phyloP scores from a whole-genome alignment of 2,113 vertebrate genomes.

The Hassar affinis region DNA sequence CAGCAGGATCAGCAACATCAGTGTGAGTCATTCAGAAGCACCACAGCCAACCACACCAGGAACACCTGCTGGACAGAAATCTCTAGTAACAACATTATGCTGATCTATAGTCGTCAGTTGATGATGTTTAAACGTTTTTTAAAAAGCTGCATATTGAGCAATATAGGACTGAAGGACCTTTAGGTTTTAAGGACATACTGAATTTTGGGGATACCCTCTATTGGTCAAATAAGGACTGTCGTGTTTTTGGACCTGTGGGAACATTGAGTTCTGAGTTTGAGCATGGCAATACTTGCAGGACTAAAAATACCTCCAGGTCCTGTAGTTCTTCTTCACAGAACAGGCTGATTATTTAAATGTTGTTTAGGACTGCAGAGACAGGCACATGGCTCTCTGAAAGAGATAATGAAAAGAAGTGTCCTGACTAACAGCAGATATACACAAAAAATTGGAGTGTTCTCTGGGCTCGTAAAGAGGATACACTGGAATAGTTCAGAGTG shows the following conservation, averaged over 20 bases:
- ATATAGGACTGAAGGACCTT: not conserved
- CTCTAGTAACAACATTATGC: not conserved
- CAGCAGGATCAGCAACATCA: slow-evolving; percentile 58
- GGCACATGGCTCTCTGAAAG: not conserved
- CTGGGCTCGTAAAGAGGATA: not conserved
- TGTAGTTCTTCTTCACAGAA: slow-evolving; percentile 6
- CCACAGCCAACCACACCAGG: not conserved
- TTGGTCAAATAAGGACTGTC: slow-evolving; percentile 3
- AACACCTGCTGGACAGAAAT: not conserved
- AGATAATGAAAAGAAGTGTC: not conserved
- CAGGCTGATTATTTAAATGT: not conserved
- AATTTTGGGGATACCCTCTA: not conserved
- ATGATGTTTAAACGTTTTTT: no score
- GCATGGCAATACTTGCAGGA: slow-evolving; percentile 15
- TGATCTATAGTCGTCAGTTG: not conserved
- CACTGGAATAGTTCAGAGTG: not conserved
- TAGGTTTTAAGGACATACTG: not conserved
- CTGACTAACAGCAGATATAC: not conserved
- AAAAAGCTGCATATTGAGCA: no score
- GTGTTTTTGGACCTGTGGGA: slow-evolving; percentile 32
- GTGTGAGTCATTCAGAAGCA: slow-evolving; percentile 62
- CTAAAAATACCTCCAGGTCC: slow-evolving; percentile 42
- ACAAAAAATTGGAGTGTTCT: not conserved
- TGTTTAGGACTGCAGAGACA: slow-evolving; percentile 1
- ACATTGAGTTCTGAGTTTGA: slow-evolving; percentile 39